Evolutionary conservation across 2,113 vertebrate genomes (phyloP), one percentile per base, ranked within the genome.

Genomic region (Pycnonotus jocosus): DNA sequence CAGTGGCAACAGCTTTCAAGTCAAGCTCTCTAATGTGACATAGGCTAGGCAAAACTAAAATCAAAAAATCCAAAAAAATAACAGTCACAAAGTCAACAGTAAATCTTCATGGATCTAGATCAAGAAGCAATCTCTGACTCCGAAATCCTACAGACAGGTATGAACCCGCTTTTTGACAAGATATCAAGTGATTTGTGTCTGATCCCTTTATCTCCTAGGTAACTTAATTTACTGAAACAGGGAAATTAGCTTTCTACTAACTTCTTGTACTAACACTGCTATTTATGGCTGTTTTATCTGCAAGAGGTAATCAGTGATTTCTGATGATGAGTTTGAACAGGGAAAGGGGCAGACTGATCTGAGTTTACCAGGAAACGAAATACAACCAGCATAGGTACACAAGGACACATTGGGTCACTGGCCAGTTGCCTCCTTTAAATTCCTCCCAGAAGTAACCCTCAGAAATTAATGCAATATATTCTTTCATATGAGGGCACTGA

Each of bases 151-250:
- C 65, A 60, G 77, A 64, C 54, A 94, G 44, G 15, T 74, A 57
- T 79, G 86, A 74, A 45, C 54, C 61, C 30, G 21, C 53, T 81
- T 20, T 57, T 90, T 64, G 53, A 81, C 31, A 84, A 76, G 53
- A 64, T 31, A 69, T 10, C 28, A 61, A 79, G 31, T 64, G 70
- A 79, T 94, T 61, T 76, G 74, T 87, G 54, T 57, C 58, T 10
- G n/a, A 69, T 92, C 62, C 66, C 66, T 71, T 90, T 90, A 85
- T 94, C 74, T 95, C 85, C 88, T 76, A 82, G 81, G 85, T 85
- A 91, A 94, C 78, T 94, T 93, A 25, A 82, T 90, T 79, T 90
- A 88, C 66, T 42, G 85, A 82, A 90, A 87, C 0, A 2, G 11
- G 12, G 60, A 94, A 96, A 93, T 91, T n/a, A 76, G 47, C 64